Evolutionary conservation across 1,140 invertebrate species (phyloP).

Genomic region (Brachystomella parvula): DNA sequence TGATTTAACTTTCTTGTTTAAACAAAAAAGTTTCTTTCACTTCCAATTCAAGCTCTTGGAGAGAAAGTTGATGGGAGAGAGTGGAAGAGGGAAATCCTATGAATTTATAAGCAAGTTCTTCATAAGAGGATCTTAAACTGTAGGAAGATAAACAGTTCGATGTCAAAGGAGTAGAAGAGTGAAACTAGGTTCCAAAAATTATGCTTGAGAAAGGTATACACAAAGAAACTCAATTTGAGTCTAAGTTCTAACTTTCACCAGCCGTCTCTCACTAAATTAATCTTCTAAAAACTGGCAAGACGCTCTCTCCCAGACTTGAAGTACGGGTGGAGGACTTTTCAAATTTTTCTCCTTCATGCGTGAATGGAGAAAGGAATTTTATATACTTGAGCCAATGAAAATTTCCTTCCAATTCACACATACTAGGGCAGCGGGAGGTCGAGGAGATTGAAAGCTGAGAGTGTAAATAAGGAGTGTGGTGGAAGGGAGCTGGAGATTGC

Average conservation of each 20-base stretch:
- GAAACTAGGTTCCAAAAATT: too few relatives aligned
- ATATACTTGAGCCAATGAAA: background rate
- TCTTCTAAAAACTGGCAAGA: too few relatives aligned
- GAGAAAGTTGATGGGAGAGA: background rate
- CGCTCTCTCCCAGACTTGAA: too few relatives aligned
- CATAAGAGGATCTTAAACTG: conserved; percentile 2
- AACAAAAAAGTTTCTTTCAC: conserved; percentile 8
- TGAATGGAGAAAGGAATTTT: too few relatives aligned
- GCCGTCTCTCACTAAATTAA: too few relatives aligned
- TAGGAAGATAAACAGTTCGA: background rate
- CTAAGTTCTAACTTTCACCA: too few relatives aligned
- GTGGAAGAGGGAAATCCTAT: background rate
- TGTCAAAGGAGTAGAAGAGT: conserved; percentile 12
- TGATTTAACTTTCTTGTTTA: conserved; percentile 5
- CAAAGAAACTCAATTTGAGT: too few relatives aligned
- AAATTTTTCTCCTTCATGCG: too few relatives aligned
- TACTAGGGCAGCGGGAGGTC: background rate
- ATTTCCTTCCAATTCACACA: background rate
- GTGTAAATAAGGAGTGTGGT: conserved; percentile 2
- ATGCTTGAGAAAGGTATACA: too few relatives aligned
- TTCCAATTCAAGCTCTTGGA: background rate
- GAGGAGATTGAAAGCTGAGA: conserved; percentile 3
- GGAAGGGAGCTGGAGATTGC: background rate
- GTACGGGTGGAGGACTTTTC: too few relatives aligned
- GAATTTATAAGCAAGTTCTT: conserved; percentile 8